Conservation (phyloP, 2,797 vertebrate genomes). For the Gallirallus australis region DNA sequence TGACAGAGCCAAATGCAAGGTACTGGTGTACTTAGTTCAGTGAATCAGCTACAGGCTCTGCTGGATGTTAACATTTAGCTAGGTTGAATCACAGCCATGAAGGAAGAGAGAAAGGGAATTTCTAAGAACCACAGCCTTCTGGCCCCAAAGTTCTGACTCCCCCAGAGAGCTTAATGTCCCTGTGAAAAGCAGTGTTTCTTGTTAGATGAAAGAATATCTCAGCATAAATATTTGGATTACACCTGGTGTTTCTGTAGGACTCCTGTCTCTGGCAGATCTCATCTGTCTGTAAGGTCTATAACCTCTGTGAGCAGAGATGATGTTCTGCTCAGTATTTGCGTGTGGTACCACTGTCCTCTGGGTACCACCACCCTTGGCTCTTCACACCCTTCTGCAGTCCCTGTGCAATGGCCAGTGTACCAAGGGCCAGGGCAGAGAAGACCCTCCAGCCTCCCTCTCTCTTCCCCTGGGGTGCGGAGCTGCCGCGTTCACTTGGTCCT, state of each 20-base stretch:
- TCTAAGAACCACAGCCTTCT: neutral
- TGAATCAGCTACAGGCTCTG: neutral
- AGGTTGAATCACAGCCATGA: neutral
- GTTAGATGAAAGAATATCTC: neutral
- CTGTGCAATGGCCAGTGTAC: rapidly evolving
- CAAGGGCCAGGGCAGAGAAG: neutral
- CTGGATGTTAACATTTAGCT: neutral
- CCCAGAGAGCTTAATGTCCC: neutral
- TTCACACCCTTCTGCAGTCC: neutral
- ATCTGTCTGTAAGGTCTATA: rapidly evolving
- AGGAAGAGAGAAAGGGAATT: neutral
- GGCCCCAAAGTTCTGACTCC: neutral
- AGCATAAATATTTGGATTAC: neutral
- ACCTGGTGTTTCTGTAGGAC: neutral
- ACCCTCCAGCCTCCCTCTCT: neutral
- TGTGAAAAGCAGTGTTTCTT: neutral
- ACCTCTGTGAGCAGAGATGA: neutral
- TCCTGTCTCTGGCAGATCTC: neutral
- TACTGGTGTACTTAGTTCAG: neutral
- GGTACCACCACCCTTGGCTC: neutral
- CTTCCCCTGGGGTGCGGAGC: rapidly evolving
- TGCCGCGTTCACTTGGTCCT: neutral
- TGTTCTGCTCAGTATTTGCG: neutral
- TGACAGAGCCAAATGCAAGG: neutral
- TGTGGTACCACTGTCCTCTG: neutral